phyloP scores from a whole-genome alignment of 2,888 invertebrate species.

The Lasioglossum vierecki region DNA sequence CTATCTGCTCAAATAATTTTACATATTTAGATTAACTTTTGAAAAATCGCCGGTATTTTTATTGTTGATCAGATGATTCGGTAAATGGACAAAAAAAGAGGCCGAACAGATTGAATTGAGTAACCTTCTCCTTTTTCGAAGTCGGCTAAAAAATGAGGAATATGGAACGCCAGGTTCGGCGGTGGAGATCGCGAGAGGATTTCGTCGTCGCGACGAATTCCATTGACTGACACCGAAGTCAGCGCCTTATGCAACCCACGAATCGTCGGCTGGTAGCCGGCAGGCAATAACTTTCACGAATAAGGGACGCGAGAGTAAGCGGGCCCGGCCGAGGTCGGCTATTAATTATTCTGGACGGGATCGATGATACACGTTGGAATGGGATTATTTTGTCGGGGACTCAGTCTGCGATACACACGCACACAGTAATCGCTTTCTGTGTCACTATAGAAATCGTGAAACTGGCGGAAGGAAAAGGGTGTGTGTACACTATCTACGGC shows the following conservation, averaged over 20 bases:
- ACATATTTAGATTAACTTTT: no score
- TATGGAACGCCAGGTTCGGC: not conserved
- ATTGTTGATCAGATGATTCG: not conserved
- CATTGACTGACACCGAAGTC: slow-evolving; percentile 25
- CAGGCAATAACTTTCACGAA: slow-evolving; percentile 49
- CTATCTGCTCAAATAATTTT: no score
- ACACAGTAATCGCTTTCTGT: not conserved
- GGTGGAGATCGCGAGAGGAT: slow-evolving; percentile 8
- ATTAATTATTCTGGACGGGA: slow-evolving; percentile 52
- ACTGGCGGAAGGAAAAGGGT: not conserved
- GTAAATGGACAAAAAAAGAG: not conserved
- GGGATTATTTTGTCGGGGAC: slow-evolving; percentile 29
- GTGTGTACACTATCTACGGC: not conserved
- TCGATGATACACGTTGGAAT: slow-evolving; percentile 42
- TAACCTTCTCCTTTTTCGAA: no score
- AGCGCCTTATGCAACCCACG: slow-evolving; percentile 42
- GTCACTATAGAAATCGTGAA: slow-evolving; percentile 19
- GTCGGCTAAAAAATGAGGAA: not conserved
- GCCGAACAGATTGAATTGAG: no score
- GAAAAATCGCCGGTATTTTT: not conserved
- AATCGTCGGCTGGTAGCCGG: slow-evolving; percentile 13
- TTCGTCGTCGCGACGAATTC: slow-evolving; percentile 39
- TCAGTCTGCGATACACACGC: not conserved
- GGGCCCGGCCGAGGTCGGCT: slow-evolving; percentile 18
- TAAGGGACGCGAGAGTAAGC: slow-evolving; percentile 11